A percentile compares a stretch with the other conserved stretches of the same genome.
phyloP scores from a whole-genome alignment of 2,888 invertebrate species.

The Lycocerus yunnanus region DNA sequence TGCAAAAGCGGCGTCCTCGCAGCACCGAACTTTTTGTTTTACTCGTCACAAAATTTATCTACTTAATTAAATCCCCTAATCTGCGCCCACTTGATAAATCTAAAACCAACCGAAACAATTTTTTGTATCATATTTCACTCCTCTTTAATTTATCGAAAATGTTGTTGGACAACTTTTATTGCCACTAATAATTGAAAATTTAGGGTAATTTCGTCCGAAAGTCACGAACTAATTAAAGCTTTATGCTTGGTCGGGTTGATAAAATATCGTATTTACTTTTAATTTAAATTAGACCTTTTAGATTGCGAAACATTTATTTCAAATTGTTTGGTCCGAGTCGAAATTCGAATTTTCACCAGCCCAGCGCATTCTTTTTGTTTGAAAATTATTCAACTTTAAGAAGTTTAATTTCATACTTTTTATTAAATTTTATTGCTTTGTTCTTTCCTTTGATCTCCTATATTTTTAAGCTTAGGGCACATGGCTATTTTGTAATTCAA shows the following conservation, averaged over 20 bases:
- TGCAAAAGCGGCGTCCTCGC: neutral
- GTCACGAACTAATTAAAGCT: constrained; percentile 21
- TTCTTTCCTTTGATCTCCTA: neutral
- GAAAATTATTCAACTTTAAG: neutral
- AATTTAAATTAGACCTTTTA: constrained; percentile 17
- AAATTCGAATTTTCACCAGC: neutral
- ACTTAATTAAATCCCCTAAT: neutral
- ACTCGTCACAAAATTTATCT: neutral
- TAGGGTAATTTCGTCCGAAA: constrained; percentile 14
- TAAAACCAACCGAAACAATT: neutral
- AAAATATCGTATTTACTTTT: constrained; percentile 22
- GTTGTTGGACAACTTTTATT: neutral
- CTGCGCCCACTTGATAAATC: neutral
- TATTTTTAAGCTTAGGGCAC: neutral
- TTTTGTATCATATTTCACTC: neutral
- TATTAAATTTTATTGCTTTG: neutral
- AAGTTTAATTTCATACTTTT: neutral
- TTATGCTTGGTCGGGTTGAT: constrained; percentile 12
- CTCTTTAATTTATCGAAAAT: neutral
- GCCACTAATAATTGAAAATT: constrained; percentile 9
- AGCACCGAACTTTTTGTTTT: neutral
- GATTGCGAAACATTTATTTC: constrained; percentile 11
- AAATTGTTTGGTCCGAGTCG: neutral
- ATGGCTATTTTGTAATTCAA: neutral
- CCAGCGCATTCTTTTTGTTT: neutral